Percentiles rank a stretch among this genome's conserved stretches.
Conservation (phyloP, 2,113 vertebrate genomes). For the Coracopsis vasa region DNA sequence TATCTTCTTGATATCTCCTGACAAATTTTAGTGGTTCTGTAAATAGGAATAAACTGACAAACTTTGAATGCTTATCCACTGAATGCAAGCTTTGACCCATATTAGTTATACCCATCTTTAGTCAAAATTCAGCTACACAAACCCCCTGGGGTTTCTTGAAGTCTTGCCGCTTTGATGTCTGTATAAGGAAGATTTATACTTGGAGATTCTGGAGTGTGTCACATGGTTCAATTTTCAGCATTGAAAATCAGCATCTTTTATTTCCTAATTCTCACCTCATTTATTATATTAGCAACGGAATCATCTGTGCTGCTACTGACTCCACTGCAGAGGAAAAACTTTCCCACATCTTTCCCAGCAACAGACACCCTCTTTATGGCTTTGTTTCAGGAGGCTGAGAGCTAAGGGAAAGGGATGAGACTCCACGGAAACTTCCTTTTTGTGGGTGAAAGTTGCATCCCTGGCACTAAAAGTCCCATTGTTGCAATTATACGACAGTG, state of each 20-base stretch:
- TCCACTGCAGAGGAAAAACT: not conserved
- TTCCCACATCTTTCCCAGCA: not conserved
- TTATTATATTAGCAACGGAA: not conserved
- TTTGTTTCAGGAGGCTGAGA: not conserved
- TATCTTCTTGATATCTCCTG: not conserved
- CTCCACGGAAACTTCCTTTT: conserved; percentile 9
- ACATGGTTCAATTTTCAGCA: not conserved
- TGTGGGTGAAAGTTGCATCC: not conserved
- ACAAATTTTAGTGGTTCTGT: not conserved
- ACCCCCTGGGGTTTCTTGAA: not conserved
- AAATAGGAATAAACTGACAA: not conserved
- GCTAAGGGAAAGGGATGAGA: not conserved
- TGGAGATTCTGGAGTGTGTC: not conserved
- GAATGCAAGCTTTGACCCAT: conserved; percentile 2
- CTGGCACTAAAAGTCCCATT: not conserved
- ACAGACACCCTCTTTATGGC: not conserved
- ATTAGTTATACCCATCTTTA: conserved; percentile 42
- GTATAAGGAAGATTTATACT: conserved; percentile 42
- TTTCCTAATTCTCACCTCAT: not conserved
- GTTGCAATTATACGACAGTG: not conserved
- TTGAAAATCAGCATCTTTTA: not conserved
- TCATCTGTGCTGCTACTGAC: not conserved
- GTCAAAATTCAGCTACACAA: conserved; percentile 24
- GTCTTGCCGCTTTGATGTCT: conserved; percentile 63
- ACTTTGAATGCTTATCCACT: not conserved